Base-by-base conservation (phyloP, 2,797 vertebrate species). In the Channallabes apus region DNA sequence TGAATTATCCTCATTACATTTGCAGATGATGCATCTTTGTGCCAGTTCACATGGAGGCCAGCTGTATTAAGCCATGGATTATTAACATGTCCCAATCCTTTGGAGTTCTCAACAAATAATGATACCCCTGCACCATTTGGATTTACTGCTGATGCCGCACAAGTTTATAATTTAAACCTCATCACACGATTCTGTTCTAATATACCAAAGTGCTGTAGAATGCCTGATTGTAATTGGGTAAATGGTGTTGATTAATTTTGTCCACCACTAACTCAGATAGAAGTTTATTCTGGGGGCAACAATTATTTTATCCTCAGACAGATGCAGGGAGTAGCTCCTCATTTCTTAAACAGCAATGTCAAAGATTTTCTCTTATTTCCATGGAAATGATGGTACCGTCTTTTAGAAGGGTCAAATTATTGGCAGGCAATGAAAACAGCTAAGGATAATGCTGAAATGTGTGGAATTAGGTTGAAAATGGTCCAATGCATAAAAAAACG, bases 1-100 rank as follows among this genome's bases (percentile, higher is more conserved):
- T 91, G 90, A 91, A 93, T 86, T 81, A 93, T 88, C 86, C 80
- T 88, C 3, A 22, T 83, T 87, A 87, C 85, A 86, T 85, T 89
- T 72, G 86, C 85, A 89, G 87, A 92, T 91, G 87, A 84, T 76
- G 83, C 77, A 83, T 73, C 82, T 27, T 24, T 87, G 90, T 87
- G 78, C 87, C 77, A 71, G 86, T 87, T 88, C 82, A 85, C 68
- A 61, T 61, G 41, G 56, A 71, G 69, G 84, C 62, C 80, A 79
- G 68, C 76, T 88, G 77, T 89, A 89, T 86, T 87, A 86, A 82
- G 61, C 80, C 85, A 83, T 80, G 69, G 86, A 88, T 89, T 90
- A 92, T 93, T 90, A 92, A 87, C 89, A 86, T 64, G 59, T 87
- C 83, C 84, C 76, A 89, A 80, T 80, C 15, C 72, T 51, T 83